Evolutionary conservation across 2,797 vertebrate species (phyloP).

Genomic region (Lycodopsis pacificus): DNA sequence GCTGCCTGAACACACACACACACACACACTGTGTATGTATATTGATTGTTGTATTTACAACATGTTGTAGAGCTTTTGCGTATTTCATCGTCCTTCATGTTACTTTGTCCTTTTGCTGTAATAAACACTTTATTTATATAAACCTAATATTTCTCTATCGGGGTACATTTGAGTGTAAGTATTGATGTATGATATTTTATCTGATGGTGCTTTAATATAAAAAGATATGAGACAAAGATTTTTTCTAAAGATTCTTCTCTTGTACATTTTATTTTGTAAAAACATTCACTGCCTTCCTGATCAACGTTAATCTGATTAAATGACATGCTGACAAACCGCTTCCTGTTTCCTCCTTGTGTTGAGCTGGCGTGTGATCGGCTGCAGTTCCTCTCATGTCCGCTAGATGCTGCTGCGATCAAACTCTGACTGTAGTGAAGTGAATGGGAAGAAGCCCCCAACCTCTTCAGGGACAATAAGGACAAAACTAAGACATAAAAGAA

Average conservation of each 20-base stretch:
- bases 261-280: conserved; percentile 51
- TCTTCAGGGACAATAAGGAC: neutral
- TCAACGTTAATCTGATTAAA: conserved; percentile 48
- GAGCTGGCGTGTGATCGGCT: neutral
- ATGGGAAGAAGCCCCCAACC: neutral
- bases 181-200: conserved; percentile 49
- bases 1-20: conserved; percentile 40
- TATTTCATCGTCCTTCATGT: conserved; percentile 1
- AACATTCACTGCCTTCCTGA: conserved; percentile 10
- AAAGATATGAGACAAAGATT: conserved; percentile 19
- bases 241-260: conserved; percentile 19
- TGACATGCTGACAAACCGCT: conserved; percentile 26
- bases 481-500: neutral
- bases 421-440: neutral
- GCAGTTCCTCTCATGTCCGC: conserved; percentile 14
- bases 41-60: conserved; percentile 29
- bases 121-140: conserved; percentile 59
- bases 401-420: conserved; percentile 10
- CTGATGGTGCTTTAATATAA: conserved; percentile 54
- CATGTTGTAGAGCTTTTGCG: neutral
- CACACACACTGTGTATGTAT: conserved; percentile 21
- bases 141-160: conserved; percentile 36
- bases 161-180: conserved; percentile 46
- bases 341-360: conserved; percentile 8
- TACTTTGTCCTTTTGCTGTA: conserved; percentile 40